Evolutionary conservation across 1,140 invertebrate species (phyloP).

Genomic region (Goniozus legneri): DNA sequence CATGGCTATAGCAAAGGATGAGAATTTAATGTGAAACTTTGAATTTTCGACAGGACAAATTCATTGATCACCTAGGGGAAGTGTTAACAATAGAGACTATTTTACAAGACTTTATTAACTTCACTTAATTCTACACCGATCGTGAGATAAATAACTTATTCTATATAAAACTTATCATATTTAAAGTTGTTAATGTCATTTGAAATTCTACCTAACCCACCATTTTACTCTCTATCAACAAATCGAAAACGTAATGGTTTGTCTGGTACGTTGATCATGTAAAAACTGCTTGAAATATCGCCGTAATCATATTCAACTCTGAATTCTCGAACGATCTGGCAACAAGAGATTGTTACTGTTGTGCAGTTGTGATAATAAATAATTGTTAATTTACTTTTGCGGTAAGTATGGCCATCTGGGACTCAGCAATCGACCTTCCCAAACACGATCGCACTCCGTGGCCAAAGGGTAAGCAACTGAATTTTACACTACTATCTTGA

Average conservation of each 20-base stretch:
- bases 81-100: no score
- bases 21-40: no score
- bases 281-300: slow-evolving; percentile 57
- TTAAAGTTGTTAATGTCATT: no score
- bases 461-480: slow-evolving; percentile 62
- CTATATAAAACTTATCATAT: no score
- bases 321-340: slow-evolving; percentile 59
- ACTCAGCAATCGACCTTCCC: slow-evolving; percentile 59
- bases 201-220: background rate
- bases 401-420: slow-evolving; percentile 56
- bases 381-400: slow-evolving; percentile 53
- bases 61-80: no score
- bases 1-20: no score
- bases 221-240: slow-evolving; percentile 52
- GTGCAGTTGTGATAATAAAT: no score
- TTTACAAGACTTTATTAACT: no score
- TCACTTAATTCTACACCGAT: no score
- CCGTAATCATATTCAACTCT: slow-evolving; percentile 65
- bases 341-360: no score
- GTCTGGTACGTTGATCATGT: slow-evolving; percentile 59
- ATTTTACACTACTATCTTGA: slow-evolving; percentile 44
- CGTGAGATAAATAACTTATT: no score
- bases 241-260: slow-evolving; percentile 63
- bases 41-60: no score
- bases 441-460: slow-evolving; percentile 59